Evolutionary conservation across 2,888 invertebrate genomes (phyloP).

Genomic region (Pammene fasciana): DNA sequence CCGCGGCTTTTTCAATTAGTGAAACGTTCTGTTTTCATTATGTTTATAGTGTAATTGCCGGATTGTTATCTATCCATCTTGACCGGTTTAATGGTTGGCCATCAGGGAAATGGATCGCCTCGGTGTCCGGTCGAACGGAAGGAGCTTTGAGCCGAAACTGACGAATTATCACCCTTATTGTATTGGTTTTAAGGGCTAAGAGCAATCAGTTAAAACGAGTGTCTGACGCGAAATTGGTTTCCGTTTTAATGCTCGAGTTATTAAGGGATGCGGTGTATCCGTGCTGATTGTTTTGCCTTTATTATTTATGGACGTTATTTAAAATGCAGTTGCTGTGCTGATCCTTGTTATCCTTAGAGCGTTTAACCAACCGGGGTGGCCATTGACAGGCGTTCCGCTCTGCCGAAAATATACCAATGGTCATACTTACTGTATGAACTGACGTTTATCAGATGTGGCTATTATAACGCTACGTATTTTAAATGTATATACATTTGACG

Average conservation of each 20-base stretch:
- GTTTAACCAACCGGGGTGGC: too few relatives aligned
- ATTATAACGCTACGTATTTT: too few relatives aligned
- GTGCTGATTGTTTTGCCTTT: slow-evolving; percentile 58
- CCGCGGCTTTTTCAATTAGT: slow-evolving; percentile 80
- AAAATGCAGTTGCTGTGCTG: slow-evolving; percentile 37
- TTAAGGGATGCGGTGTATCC: slow-evolving; percentile 61
- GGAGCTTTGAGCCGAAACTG: slow-evolving; percentile 52
- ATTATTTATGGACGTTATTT: slow-evolving; percentile 47
- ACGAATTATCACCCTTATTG: too few relatives aligned
- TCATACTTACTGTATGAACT: too few relatives aligned
- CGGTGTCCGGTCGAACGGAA: slow-evolving; percentile 63
- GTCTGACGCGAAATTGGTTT: slow-evolving; percentile 72
- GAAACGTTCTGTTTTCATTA: slow-evolving; percentile 80
- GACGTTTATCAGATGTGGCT: too few relatives aligned
- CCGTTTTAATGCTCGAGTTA: slow-evolving; percentile 68
- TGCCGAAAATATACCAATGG: too few relatives aligned
- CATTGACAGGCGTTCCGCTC: too few relatives aligned
- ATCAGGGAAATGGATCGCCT: slow-evolving; percentile 80
- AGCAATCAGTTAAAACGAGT: slow-evolving; percentile 52
- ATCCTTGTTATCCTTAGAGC: too few relatives aligned
- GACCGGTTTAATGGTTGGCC: slow-evolving; percentile 78
- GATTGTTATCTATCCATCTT: slow-evolving; percentile 81
- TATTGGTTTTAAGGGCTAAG: too few relatives aligned
- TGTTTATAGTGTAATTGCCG: slow-evolving; percentile 80
- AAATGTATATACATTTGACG: too few relatives aligned